Conservation (phyloP, 2,113 vertebrate species). For the Larimichthys polyactis region DNA sequence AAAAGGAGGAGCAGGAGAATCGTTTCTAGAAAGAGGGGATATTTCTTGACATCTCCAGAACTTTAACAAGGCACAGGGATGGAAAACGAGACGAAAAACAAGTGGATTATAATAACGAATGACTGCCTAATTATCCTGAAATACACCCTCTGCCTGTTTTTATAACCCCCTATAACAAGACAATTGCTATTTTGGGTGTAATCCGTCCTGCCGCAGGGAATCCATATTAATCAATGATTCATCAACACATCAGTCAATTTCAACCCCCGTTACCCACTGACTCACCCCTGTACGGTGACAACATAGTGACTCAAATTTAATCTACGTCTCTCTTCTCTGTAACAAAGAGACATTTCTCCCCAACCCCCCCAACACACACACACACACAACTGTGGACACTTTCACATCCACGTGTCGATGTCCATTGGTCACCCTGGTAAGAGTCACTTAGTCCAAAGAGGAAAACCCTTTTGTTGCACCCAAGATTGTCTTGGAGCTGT, state of each 20-base stretch:
- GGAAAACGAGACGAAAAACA: not conserved
- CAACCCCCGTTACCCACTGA: constrained; percentile 20
- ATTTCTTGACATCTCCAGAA: not conserved
- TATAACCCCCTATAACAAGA: not conserved
- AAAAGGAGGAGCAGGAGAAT: not conserved
- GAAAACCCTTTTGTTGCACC: not conserved
- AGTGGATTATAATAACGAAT: not conserved
- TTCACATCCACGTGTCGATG: constrained; percentile 15
- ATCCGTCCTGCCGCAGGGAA: constrained; percentile 2
- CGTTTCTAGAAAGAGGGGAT: not conserved
- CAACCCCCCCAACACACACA: not conserved
- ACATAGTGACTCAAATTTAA: constrained; percentile 53
- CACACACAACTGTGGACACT: not conserved
- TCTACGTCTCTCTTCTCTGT: not conserved
- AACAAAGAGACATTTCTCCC: constrained; percentile 3
- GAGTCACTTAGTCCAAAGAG: not conserved
- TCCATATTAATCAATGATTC: constrained; percentile 70
- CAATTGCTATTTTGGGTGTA: constrained; percentile 15
- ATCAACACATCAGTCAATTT: constrained; percentile 47
- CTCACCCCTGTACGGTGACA: constrained; percentile 56
- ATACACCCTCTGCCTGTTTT: not conserved
- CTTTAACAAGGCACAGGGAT: not conserved
- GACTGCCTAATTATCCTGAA: not conserved
- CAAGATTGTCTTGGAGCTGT: not conserved
- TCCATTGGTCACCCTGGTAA: not conserved